A percentile compares a stretch with the other conserved stretches of the same genome.
These are phyloP conservation scores for Cassiopea xamachana DNA, from an alignment of 30 jellyfish, hydroid and myxozoan species.

Conservation along the genomic window DNA sequence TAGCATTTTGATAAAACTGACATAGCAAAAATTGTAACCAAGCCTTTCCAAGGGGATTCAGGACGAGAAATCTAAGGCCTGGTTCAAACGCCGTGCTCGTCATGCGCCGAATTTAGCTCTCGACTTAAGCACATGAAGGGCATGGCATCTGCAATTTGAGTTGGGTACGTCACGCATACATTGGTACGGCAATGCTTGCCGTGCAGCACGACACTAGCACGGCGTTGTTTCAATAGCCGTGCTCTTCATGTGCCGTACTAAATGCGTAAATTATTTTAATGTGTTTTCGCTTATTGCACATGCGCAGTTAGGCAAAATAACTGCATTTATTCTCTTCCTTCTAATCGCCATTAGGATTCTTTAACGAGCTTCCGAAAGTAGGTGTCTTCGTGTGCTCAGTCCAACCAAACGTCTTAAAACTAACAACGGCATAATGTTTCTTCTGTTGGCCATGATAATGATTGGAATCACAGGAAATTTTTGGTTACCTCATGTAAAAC, in stretches of 20 bases:
- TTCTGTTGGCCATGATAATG: neutral
- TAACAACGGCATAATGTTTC: neutral
- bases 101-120: neutral
- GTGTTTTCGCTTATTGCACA: neutral
- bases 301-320: neutral
- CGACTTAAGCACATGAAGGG: neutral
- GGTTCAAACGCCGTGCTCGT: neutral
- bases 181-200: neutral
- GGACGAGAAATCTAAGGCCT: neutral
- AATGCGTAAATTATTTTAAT: too few relatives aligned
- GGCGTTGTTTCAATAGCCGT: neutral
- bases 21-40: too few relatives aligned
- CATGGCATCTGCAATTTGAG: neutral
- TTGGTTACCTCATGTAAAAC: neutral
- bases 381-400: neutral
- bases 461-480: neutral
- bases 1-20: too few relatives aligned
- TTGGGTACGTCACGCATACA: neutral
- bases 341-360: neutral
- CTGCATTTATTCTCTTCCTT: neutral
- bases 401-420: neutral
- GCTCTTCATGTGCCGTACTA: neutral
- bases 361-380: neutral
- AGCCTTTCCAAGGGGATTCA: too few relatives aligned
- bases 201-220: neutral